These are phyloP conservation scores for Anguilla obscura DNA, from an alignment of 2,797 vertebrate species.

Conservation along the genomic window DNA sequence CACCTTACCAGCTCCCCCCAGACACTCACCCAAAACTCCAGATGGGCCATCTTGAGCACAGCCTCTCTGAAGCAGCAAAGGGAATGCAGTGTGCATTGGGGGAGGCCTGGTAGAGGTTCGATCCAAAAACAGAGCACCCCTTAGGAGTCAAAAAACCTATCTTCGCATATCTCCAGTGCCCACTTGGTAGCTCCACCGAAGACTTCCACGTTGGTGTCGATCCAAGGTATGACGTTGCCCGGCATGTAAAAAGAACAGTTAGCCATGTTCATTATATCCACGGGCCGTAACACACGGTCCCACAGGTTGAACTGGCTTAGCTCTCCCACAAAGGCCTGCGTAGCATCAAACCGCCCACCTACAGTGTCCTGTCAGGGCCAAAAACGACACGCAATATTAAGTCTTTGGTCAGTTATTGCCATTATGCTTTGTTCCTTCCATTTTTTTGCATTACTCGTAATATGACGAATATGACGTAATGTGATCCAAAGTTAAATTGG, in stretches of 20 bases:
- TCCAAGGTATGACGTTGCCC: conserved; percentile 93
- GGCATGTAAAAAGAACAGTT: conserved; percentile 92
- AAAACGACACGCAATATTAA: conserved; percentile 50
- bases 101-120: conserved; percentile 44
- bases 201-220: conserved; percentile 88
- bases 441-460: not conserved
- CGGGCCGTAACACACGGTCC: conserved; percentile 88
- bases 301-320: conserved; percentile 98
- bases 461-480: too few species aligned
- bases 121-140: conserved; percentile 30
- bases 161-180: conserved; percentile 89
- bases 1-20: not conserved
- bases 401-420: conserved; percentile 42
- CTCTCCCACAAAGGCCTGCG: conserved; percentile 97
- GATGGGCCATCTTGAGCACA: conserved; percentile 33
- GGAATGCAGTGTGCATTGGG: conserved; percentile 39
- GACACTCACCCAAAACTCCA: conserved; percentile 20
- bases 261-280: conserved; percentile 87
- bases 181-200: conserved; percentile 91
- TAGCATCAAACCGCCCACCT: conserved; percentile 94
- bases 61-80: conserved; percentile 27
- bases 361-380: conserved; percentile 83
- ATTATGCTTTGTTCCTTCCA: not conserved
- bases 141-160: conserved; percentile 85
- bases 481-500: not conserved